Evolutionary conservation across 2,888 invertebrate genomes (phyloP).

Genomic region (Volucella inanis): DNA sequence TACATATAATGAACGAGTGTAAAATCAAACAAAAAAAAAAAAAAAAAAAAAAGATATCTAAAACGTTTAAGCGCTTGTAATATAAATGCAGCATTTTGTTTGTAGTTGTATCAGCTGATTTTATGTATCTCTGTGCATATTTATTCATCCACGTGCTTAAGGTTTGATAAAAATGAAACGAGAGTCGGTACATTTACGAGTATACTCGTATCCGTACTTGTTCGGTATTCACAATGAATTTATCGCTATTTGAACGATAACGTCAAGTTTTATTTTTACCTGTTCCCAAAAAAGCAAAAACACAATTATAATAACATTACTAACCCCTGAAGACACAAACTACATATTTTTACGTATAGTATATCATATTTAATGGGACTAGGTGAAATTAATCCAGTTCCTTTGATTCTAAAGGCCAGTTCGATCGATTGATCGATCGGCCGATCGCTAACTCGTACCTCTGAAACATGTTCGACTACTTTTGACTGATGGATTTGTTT

Average conservation of each 20-base stretch:
- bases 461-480: neutral
- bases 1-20: slow-evolving; percentile 30
- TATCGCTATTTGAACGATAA: slow-evolving; percentile 22
- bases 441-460: neutral
- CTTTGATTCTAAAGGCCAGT: neutral
- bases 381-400: slow-evolving; percentile 26
- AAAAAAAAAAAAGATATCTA: too few relatives aligned
- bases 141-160: slow-evolving; percentile 45
- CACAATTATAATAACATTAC: too few relatives aligned
- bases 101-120: slow-evolving; percentile 42
- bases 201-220: too few relatives aligned
- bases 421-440: slow-evolving; percentile 3
- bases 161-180: slow-evolving; percentile 13
- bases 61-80: too few relatives aligned
- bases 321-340: too few relatives aligned
- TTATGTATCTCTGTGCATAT: slow-evolving; percentile 19
- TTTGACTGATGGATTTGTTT: slow-evolving; percentile 1
- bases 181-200: too few relatives aligned
- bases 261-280: slow-evolving; percentile 41
- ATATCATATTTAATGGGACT: neutral
- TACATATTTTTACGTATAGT: neutral
- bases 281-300: neutral
- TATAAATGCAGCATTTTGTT: too few relatives aligned
- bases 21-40: neutral
- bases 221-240: too few relatives aligned